Evolutionary conservation across 2,113 vertebrate genomes (phyloP).

Genomic region (Halcyon malimbica): DNA sequence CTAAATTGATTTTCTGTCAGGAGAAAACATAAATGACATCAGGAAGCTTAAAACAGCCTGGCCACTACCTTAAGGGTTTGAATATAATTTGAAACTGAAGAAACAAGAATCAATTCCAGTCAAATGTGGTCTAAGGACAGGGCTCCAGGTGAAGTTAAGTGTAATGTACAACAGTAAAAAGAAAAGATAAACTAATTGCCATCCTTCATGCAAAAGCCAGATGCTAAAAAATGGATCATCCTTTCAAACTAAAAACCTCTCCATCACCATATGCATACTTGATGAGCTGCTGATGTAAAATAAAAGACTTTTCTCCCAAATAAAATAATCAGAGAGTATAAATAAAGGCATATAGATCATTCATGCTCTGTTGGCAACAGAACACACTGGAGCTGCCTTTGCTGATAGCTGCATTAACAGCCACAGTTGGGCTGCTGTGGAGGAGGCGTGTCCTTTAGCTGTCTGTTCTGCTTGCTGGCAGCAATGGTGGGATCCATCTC

Average conservation of each 20-base stretch:
- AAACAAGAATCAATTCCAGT: neutral
- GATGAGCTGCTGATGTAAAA: conserved; percentile 47
- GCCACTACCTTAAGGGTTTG: neutral
- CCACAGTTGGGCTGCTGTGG: conserved; percentile 89
- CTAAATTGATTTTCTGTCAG: conserved; percentile 8
- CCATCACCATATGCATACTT: neutral
- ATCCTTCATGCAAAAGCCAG: conserved; percentile 61
- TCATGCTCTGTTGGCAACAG: conserved; percentile 74
- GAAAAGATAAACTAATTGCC: conserved; percentile 40
- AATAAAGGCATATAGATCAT: conserved; percentile 76
- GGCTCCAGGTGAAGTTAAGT: conserved; percentile 57
- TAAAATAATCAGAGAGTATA: conserved; percentile 64
- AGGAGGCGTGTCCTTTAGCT: conserved; percentile 89
- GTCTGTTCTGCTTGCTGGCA: conserved; percentile 87
- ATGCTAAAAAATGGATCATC: conserved; percentile 35
- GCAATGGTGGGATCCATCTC: conserved; percentile 86
- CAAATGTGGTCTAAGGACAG: conserved; percentile 18
- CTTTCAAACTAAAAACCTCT: conserved; percentile 51
- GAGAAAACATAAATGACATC: neutral
- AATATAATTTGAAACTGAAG: neutral
- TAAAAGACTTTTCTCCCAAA: conserved; percentile 44
- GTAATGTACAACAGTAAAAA: conserved; percentile 5
- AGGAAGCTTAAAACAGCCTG: neutral
- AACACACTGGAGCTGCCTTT: conserved; percentile 51
- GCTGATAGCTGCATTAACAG: conserved; percentile 81